These are phyloP conservation scores for Esperia sulphurella DNA, from an alignment of 2,888 invertebrate species.

Conservation along the genomic window DNA sequence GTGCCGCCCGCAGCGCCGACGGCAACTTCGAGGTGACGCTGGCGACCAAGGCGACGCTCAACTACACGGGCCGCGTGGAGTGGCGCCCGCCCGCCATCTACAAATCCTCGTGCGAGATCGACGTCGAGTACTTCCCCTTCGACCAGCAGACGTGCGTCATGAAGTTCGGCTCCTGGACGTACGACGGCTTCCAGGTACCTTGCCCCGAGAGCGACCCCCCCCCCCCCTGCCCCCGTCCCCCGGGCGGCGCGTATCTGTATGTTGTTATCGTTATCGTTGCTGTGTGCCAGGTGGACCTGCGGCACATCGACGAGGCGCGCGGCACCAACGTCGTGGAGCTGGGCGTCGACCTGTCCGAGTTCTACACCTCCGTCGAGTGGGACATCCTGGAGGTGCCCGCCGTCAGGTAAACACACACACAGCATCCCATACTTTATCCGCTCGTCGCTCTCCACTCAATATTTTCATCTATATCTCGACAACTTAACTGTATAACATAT, in stretches of 20 bases:
- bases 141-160: slow-evolving; percentile 96
- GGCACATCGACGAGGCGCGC: slow-evolving; percentile 93
- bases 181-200: slow-evolving; percentile 95
- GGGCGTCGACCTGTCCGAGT: slow-evolving; percentile 97
- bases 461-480: too few species aligned
- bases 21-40: slow-evolving; percentile 95
- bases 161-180: slow-evolving; percentile 97
- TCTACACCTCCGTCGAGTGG: slow-evolving; percentile 99
- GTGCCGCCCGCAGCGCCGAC: slow-evolving; percentile 85
- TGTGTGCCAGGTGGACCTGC: slow-evolving; percentile 86
- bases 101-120: slow-evolving; percentile 95
- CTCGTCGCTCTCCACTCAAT: too few species aligned
- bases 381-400: slow-evolving; percentile 98
- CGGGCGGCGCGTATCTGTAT: background rate
- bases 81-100: slow-evolving; percentile 98
- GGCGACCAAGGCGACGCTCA: slow-evolving; percentile 93
- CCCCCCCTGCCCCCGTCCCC: too few species aligned
- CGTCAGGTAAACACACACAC: slow-evolving; percentile 80
- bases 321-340: slow-evolving; percentile 94
- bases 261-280: too few species aligned
- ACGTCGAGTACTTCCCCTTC: slow-evolving; percentile 95
- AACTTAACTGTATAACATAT: too few species aligned
- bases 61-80: slow-evolving; percentile 92
- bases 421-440: too few species aligned
- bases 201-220: background rate